Conservation (phyloP, 2,888 invertebrate genomes). For the Diaperis boleti region DNA sequence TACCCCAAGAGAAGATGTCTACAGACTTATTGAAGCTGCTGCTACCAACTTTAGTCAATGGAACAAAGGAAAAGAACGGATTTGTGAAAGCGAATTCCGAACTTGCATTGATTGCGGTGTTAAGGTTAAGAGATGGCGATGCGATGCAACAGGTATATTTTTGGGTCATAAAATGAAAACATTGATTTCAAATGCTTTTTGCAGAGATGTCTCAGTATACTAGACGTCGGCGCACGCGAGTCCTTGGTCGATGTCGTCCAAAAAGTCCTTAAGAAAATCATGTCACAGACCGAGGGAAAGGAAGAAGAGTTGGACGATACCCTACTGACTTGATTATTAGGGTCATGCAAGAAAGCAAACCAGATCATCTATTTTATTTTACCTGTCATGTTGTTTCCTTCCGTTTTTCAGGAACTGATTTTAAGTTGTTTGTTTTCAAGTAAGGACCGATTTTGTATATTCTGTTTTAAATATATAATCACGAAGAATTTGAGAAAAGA, state of each 20-base stretch:
- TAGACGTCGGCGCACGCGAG: conserved; percentile 91
- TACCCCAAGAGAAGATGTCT: conserved; percentile 72
- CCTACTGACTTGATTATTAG: conserved; percentile 80
- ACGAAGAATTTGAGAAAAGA: conserved; percentile 23
- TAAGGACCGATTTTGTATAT: conserved; percentile 28
- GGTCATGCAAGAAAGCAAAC: conserved; percentile 8
- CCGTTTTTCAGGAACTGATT: neutral
- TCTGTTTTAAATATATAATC: conserved; percentile 16
- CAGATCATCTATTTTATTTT: conserved; percentile 6
- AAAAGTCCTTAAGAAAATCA: conserved; percentile 86
- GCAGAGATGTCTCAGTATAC: conserved; percentile 78
- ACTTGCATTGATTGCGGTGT: conserved; percentile 87
- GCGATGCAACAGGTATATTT: conserved; percentile 75
- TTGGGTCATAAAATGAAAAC: too few relatives aligned
- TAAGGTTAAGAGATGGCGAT: conserved; percentile 83
- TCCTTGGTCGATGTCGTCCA: conserved; percentile 89
- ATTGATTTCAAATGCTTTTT: conserved; percentile 2
- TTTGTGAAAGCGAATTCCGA: conserved; percentile 96
- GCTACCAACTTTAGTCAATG: conserved; percentile 94
- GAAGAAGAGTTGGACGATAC: conserved; percentile 95
- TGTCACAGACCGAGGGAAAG: conserved; percentile 82
- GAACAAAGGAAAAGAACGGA: conserved; percentile 97
- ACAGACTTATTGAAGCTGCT: conserved; percentile 81
- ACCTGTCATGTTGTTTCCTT: neutral
- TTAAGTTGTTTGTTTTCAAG: conserved; percentile 9